Conservation (phyloP, 2,113 vertebrate genomes). For the Otus sunia region DNA sequence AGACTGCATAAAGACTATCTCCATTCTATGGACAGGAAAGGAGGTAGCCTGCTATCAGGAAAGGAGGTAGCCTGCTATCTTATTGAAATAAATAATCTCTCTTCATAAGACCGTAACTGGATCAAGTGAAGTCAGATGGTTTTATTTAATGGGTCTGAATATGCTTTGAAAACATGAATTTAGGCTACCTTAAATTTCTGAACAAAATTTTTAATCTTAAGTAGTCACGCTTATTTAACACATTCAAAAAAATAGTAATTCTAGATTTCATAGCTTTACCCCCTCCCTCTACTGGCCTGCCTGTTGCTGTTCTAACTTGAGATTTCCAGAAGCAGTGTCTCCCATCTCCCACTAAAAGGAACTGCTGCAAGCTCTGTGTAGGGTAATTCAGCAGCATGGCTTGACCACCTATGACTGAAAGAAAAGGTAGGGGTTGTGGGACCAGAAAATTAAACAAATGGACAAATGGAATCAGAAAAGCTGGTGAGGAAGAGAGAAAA, state of each 20-base stretch:
- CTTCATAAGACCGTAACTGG: neutral
- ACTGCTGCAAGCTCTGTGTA: slow-evolving; percentile 65
- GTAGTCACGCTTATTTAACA: neutral
- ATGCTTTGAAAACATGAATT: neutral
- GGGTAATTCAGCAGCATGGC: slow-evolving; percentile 56
- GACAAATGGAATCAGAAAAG: slow-evolving; percentile 17
- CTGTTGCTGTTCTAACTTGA: slow-evolving; percentile 62
- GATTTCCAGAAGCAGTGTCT: slow-evolving; percentile 67
- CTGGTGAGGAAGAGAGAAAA: neutral
- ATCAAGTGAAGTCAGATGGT: neutral
- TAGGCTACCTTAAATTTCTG: neutral
- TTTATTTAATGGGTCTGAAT: neutral
- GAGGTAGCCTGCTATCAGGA: neutral
- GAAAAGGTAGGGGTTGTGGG: slow-evolving; percentile 59
- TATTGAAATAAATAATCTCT: neutral
- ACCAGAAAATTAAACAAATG: slow-evolving; percentile 20
- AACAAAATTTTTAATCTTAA: neutral
- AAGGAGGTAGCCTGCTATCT: neutral
- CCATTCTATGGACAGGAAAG: neutral
- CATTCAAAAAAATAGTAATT: neutral
- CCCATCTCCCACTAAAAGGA: slow-evolving; percentile 71
- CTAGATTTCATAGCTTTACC: slow-evolving; percentile 57
- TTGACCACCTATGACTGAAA: slow-evolving; percentile 64
- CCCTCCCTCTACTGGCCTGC: slow-evolving; percentile 52
- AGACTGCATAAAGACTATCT: neutral